These are phyloP conservation scores for Andricus grossulariae DNA, from an alignment of 1,140 invertebrate species.

Conservation along the genomic window DNA sequence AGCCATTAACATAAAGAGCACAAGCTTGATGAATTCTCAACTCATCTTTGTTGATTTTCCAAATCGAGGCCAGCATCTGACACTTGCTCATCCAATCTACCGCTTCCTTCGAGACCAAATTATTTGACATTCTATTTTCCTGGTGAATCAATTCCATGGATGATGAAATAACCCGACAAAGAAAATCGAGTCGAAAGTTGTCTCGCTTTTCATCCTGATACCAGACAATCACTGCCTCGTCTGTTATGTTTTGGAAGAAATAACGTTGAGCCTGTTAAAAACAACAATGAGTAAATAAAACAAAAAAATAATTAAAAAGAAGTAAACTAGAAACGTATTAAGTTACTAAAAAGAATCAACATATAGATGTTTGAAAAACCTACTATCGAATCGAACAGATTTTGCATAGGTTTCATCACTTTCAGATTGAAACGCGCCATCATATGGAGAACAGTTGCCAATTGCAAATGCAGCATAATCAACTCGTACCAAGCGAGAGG, in stretches of 20 bases:
- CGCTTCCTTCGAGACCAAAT: constrained; percentile 78
- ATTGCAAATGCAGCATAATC: constrained; percentile 86
- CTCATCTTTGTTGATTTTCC: constrained; percentile 86
- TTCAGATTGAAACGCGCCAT: constrained; percentile 87
- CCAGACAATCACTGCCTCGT: constrained; percentile 68
- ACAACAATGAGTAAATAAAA: constrained; percentile 33
- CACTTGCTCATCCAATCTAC: constrained; percentile 83
- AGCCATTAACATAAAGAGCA: constrained; percentile 85
- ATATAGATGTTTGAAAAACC: constrained; percentile 53
- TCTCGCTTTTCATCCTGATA: constrained; percentile 75
- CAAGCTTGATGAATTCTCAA: constrained; percentile 86
- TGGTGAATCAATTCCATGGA: constrained; percentile 79
- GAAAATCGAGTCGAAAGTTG: constrained; percentile 78
- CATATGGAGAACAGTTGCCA: constrained; percentile 85
- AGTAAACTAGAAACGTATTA: constrained; percentile 27
- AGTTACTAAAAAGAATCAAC: constrained; percentile 55
- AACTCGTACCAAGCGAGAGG: constrained; percentile 84
- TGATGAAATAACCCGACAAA: constrained; percentile 80
- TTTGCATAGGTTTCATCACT: constrained; percentile 82
- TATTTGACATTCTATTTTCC: constrained; percentile 75
- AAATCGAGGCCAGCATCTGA: constrained; percentile 83
- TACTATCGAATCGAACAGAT: constrained; percentile 86
- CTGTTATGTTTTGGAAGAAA: constrained; percentile 75
- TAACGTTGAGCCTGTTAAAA: constrained; percentile 73
- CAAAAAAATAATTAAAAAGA: neutral